phyloP scores from a whole-genome alignment of 2,113 vertebrate genomes.

The Neodon shergylaensis region DNA sequence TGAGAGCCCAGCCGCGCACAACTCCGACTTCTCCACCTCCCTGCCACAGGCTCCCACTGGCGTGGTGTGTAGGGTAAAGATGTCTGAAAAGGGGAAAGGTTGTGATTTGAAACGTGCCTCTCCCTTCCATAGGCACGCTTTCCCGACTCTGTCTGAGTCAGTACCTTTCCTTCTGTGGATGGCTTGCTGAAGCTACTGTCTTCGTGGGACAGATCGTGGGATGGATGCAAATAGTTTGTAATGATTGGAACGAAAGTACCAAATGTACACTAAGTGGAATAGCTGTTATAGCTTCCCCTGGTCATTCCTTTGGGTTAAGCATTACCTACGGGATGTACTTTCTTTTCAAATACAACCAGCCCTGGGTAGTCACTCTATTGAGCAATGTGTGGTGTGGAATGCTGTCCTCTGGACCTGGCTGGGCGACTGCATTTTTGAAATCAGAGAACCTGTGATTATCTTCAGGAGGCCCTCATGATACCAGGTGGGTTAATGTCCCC shows the following conservation, averaged over 20 bases:
- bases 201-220: neutral
- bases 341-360: neutral
- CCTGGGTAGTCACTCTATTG: neutral
- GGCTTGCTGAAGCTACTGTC: accelerated
- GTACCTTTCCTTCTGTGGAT: neutral
- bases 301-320: neutral
- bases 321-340: neutral
- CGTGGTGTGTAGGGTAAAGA: neutral
- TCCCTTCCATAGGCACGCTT: neutral
- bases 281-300: no score
- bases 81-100: neutral
- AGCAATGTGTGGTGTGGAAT: neutral
- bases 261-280: neutral
- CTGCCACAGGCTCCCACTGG: neutral
- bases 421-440: neutral
- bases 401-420: neutral
- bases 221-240: neutral
- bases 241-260: neutral
- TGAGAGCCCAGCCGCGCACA: neutral
- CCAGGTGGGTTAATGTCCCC: neutral
- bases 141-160: neutral
- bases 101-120: neutral
- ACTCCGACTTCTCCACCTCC: neutral
- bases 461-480: neutral
- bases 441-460: neutral